Evolutionary conservation across 2,113 vertebrate species (phyloP).

Genomic region (Podocnemis expansa): DNA sequence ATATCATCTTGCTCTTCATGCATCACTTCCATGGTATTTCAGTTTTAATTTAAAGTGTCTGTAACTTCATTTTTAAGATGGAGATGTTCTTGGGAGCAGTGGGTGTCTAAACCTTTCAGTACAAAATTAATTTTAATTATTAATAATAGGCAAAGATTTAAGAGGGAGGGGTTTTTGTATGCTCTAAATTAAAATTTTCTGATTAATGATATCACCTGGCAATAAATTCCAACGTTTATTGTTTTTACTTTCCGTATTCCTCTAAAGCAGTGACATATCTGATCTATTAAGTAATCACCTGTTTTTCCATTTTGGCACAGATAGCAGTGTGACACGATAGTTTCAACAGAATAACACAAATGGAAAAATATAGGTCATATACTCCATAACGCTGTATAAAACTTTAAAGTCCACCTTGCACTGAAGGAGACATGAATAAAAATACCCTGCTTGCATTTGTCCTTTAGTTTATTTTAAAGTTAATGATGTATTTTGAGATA

Average conservation of each 20-base stretch:
- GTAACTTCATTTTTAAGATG: neutral
- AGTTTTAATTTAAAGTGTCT: neutral
- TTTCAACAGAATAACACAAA: slow-evolving; percentile 55
- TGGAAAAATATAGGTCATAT: neutral
- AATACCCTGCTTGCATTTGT: slow-evolving; percentile 4
- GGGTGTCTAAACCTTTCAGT: neutral
- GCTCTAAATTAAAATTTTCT: neutral
- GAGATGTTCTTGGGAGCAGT: neutral
- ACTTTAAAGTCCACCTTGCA: neutral
- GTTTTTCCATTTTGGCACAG: neutral
- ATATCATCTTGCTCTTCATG: neutral
- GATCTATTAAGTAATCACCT: neutral
- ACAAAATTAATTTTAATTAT: neutral
- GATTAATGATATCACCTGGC: slow-evolving; percentile 12
- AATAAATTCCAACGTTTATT: neutral
- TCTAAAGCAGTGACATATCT: neutral
- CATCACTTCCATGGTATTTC: neutral
- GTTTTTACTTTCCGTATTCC: neutral
- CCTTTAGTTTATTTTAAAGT: slow-evolving; percentile 62
- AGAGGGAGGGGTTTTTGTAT: neutral
- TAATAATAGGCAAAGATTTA: neutral
- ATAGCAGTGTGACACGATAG: slow-evolving; percentile 3
- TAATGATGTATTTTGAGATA: slow-evolving; percentile 56
- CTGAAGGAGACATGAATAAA: no score
- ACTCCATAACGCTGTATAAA: neutral